Evolutionary conservation across 2,113 vertebrate species (phyloP), one percentile per base, ranked within the genome.

Genomic region (Oryzias curvinotus): DNA sequence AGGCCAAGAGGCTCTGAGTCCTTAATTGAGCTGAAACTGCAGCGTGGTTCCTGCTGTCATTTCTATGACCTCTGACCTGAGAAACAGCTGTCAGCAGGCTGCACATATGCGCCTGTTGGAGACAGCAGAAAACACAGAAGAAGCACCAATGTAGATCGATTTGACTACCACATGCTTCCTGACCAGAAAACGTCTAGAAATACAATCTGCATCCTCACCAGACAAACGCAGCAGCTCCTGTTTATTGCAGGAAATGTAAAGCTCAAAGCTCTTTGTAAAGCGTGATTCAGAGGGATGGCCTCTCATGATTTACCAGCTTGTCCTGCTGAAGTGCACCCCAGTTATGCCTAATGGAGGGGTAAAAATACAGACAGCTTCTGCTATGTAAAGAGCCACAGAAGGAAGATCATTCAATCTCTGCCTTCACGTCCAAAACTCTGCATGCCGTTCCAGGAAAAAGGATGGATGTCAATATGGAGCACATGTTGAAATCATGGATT

Each of bases 21-120:
- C 46, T 5, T 23, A 19, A 63, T 42, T 57, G 45, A 75, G 70
- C 10, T 47, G 41, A 75, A 75, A 48, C 73, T 75, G 52, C 66
- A 68, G 52, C 10, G 42, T 62, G 14, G 10, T 36, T 52, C 61
- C 41, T 23, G 71, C 71, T 77, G 68, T 73, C 77, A 68, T 57
- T 49, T 65, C 73, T 13, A 14, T 70, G 58, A 88, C 81, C 81
- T 74, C 73, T 80, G 73, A 85, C 79, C 75, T 49, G n/a, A 41
- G 55, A 67, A 65, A 58, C 83, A 84, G 83, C 81, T 85, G 85
- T 70, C 19, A 13, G 62, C 26, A 19, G 30, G 50, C 28, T 43
- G 23, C 59, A 65, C 81, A 78, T 26, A 28, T 84, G 73, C 45
- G 65, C 46, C 3, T 28, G 65, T 65, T 66, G 75, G 78, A 71